Evolutionary conservation across 2,113 vertebrate genomes (phyloP).

Genomic region (Smithornis capensis): DNA sequence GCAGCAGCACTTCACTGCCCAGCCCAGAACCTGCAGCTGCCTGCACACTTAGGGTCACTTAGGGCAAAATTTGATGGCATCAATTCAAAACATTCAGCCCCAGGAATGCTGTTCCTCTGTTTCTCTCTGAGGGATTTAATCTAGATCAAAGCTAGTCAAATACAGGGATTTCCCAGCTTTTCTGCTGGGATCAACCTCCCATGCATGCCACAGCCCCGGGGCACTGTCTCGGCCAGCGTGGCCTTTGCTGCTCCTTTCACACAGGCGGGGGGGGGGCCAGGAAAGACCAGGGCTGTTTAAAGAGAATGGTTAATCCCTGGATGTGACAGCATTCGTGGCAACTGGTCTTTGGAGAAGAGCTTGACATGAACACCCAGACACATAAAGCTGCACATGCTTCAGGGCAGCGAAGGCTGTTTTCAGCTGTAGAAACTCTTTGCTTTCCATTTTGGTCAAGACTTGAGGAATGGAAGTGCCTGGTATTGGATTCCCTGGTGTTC

Average conservation of each 20-base stretch:
- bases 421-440: accelerated
- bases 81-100: slow-evolving; percentile 7
- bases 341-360: neutral
- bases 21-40: neutral
- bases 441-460: neutral
- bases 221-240: neutral
- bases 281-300: neutral
- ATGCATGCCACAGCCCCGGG: accelerated
- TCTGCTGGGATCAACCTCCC: neutral
- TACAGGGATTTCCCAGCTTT: slow-evolving; percentile 1
- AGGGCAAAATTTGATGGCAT: neutral
- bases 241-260: neutral
- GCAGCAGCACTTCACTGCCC: neutral
- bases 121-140: neutral
- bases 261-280: neutral
- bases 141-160: slow-evolving; percentile 17
- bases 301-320: neutral
- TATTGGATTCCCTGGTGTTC: neutral
- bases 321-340: neutral
- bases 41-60: neutral
- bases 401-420: neutral
- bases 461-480: neutral
- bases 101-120: neutral
- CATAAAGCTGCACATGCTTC: neutral
- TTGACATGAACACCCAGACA: neutral